Base-by-base conservation (phyloP, 2,113 vertebrate species). In the Carassius carassius region DNA sequence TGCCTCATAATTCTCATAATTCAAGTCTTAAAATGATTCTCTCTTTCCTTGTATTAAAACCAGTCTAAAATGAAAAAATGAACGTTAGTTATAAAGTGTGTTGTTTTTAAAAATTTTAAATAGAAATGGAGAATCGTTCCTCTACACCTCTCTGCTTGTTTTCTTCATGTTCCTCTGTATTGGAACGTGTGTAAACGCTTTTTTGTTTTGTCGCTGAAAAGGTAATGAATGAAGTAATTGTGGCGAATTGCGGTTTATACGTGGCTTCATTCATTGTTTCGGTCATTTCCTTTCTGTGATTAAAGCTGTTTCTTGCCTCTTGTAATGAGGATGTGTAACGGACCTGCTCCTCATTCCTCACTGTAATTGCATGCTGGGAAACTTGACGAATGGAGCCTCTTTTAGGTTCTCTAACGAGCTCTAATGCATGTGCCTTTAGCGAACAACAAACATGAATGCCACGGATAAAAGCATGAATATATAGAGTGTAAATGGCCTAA, bases 321-420 rank as follows among this genome's bases (percentile, higher is more conserved):
- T 84, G 89, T 92, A 92, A 92, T 87, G 84, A 84, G 90, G 87
- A 90, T 86, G 87, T 88, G 87, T 88, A 86, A 89, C 89, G 89
- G 90, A 90, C 91, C 88, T 88, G 87, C 91, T 94, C 90, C 90
- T 92, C 91, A 93, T 93, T 89, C 90, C 91, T 89, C 76, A 87
- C 86, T 91, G 91, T 94, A 93, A 95, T 92, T 93, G 91, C 90
- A 78, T 84, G 84, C 91, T 91, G 88, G 41, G 82, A 87, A 91
- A 89, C 90, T 88, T 93, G 93, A 94, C 92, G 92, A 92, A 92
- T 93, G 86, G 91, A 88, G 91, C 84, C 85, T 90, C 91, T 92
- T 94, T 93, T 91, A 94, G 87, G 91, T 88, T 89, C 87, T 84
- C 81, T 93, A 93, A 92, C 90, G 90, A 91, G 91, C 92, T 93